Conservation (phyloP, 2,797 vertebrate genomes). For the Onychomys torridus region DNA sequence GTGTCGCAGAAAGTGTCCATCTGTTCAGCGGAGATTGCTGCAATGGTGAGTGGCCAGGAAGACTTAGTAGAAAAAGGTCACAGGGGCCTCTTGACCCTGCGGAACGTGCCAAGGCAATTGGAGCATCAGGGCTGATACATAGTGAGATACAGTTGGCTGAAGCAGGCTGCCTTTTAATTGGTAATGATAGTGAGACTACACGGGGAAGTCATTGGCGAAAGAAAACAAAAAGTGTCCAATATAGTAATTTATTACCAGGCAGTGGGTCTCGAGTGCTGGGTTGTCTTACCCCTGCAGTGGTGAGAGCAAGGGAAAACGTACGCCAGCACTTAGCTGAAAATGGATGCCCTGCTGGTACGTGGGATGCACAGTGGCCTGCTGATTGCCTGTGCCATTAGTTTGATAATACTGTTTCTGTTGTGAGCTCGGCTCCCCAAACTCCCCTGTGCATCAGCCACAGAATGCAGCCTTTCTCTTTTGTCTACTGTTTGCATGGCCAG, state of each 20-base stretch:
- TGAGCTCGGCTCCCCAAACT: conserved; percentile 86
- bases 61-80: conserved; percentile 91
- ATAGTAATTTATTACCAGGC: conserved; percentile 91
- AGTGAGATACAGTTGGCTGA: conserved; percentile 86
- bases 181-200: conserved; percentile 87
- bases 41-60: conserved; percentile 88
- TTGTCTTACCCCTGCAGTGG: conserved; percentile 88
- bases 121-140: conserved; percentile 84
- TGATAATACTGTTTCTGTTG: conserved; percentile 88
- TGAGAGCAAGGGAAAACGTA: conserved; percentile 88
- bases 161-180: conserved; percentile 88
- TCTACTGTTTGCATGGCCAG: conserved; percentile 88
- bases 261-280: conserved; percentile 86
- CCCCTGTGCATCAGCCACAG: conserved; percentile 88
- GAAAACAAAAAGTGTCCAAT: conserved; percentile 90
- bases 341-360: conserved; percentile 88
- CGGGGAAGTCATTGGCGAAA: conserved; percentile 86
- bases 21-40: conserved; percentile 92
- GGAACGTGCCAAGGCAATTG: conserved; percentile 86
- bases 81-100: conserved; percentile 89
- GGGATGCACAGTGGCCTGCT: conserved; percentile 86
- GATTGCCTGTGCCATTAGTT: conserved; percentile 90
- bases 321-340: conserved; percentile 88
- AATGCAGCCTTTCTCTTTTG: conserved; percentile 89
- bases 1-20: conserved; percentile 91